Percentiles rank a stretch among this genome's conserved stretches.
These are phyloP conservation scores for Sympetrum striolatum DNA, from an alignment of 2,888 invertebrate species.

Conservation along the genomic window DNA sequence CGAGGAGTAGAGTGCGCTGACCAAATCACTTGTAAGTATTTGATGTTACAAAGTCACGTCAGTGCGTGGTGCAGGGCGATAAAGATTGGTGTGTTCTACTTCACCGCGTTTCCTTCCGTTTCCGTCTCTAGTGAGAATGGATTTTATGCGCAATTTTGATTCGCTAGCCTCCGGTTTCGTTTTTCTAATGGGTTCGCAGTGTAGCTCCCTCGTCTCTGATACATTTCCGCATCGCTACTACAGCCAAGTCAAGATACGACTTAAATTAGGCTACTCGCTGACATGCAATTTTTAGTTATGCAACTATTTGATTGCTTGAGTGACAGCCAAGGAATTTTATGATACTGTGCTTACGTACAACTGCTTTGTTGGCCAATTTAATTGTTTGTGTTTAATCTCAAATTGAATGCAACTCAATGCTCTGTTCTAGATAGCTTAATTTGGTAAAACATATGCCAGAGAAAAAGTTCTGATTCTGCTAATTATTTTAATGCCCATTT, in stretches of 20 bases:
- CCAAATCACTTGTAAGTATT: not conserved
- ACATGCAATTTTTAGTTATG: no score
- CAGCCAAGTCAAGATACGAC: not conserved
- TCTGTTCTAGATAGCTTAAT: no score
- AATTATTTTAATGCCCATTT: no score
- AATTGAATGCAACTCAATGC: no score
- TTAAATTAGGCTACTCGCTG: not conserved
- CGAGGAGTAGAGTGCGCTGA: not conserved
- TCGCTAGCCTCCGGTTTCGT: not conserved
- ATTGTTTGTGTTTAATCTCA: no score
- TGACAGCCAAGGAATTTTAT: no score
- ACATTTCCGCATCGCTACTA: not conserved
- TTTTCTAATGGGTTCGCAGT: not conserved
- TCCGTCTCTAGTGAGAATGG: not conserved
- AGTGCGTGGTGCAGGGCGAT: not conserved
- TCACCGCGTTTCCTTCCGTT: not conserved
- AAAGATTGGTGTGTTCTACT: not conserved
- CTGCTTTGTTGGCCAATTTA: no score
- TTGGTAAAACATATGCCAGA: no score
- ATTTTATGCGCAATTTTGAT: not conserved
- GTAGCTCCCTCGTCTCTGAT: not conserved
- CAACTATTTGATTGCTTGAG: no score
- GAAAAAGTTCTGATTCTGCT: no score
- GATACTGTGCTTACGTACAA: no score
- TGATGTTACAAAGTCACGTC: not conserved